Base-by-base conservation (phyloP, 2,888 invertebrate genomes). In the Lycia hirtaria region DNA sequence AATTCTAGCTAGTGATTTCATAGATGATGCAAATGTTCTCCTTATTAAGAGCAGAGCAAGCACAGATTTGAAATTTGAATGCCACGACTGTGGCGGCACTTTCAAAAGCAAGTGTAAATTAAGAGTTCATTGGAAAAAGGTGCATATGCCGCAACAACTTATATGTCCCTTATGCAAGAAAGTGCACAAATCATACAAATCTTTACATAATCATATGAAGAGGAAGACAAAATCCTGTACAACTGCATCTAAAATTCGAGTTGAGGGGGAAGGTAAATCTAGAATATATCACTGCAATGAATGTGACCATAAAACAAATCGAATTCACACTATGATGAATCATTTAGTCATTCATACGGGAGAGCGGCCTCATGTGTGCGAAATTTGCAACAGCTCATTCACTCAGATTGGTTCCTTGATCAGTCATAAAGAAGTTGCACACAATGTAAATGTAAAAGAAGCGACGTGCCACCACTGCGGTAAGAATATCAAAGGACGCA, bases 381-480 rank as follows among this genome's bases (percentile, higher is more conserved):
- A 79, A 1, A 58, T 81, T 15, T 91, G 90, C 52, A 56, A 53
- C 0, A 82, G 72, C 41, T 60, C 64, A 1, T 90, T 78, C 26
- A 79, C 85, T 0, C 90, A 91, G 52, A 72, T 70, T 0, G 75
- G 81, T 19, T 80, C 85, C 0, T 66, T 89, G 0, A 73, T 80
- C 28, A 60, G 68, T 0, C 90, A 90, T 51, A 76, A 76, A 53
- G 88, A 89, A 63, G 26, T 56, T 0, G 60, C 62, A 0, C 90
- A 90, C 49, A 76, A 83, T 10, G 65, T 75, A 0, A 81, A 73
- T 30, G 64, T 63, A 33, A 55, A 71, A 1, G 80, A 84, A 66
- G 69, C 76, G 3, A 85, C 85, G 1, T 90, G 90, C 54, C 80
- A 85, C 4, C 75, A 72, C 15, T 90, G 90, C 40, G 90, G 90